A percentile compares a stretch with the other conserved stretches of the same genome.
These are phyloP conservation scores for Solen grandis DNA, from an alignment of 1,140 invertebrate genomes.

Conservation along the genomic window DNA sequence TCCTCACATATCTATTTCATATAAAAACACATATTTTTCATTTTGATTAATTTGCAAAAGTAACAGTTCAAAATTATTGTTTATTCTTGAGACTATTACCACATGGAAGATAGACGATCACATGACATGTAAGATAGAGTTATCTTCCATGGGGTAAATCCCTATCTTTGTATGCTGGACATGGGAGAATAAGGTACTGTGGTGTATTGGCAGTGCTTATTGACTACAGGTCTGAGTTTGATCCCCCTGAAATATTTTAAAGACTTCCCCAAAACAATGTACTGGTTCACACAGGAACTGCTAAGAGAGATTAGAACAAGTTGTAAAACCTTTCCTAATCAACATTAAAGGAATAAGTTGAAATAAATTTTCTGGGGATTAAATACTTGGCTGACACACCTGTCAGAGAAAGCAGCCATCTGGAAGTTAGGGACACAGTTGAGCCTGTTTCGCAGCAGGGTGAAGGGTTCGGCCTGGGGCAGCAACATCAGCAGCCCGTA, in stretches of 20 bases:
- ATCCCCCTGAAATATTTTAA: not conserved
- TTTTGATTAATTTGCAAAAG: no score
- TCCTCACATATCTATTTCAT: no score
- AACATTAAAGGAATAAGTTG: not conserved
- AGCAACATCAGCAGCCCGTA: conserved; percentile 98
- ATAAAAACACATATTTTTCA: no score
- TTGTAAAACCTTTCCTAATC: not conserved
- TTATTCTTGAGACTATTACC: no score
- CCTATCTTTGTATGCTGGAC: no score
- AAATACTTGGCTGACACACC: conserved; percentile 44
- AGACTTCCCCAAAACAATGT: not conserved
- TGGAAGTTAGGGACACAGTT: conserved; percentile 89
- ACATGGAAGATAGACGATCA: no score
- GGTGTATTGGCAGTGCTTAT: no score
- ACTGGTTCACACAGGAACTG: not conserved
- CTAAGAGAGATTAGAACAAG: not conserved
- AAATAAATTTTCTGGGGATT: not conserved
- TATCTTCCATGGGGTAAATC: no score
- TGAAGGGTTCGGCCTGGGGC: conserved; percentile 98
- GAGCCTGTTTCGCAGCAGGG: conserved; percentile 91
- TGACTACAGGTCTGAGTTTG: not conserved
- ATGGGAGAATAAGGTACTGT: no score
- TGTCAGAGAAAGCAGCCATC: conserved; percentile 52
- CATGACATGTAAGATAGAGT: no score
- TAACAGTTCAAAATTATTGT: no score